These are phyloP conservation scores for Myripristis murdjan DNA, from an alignment of 2,797 vertebrate genomes.

Conservation along the genomic window DNA sequence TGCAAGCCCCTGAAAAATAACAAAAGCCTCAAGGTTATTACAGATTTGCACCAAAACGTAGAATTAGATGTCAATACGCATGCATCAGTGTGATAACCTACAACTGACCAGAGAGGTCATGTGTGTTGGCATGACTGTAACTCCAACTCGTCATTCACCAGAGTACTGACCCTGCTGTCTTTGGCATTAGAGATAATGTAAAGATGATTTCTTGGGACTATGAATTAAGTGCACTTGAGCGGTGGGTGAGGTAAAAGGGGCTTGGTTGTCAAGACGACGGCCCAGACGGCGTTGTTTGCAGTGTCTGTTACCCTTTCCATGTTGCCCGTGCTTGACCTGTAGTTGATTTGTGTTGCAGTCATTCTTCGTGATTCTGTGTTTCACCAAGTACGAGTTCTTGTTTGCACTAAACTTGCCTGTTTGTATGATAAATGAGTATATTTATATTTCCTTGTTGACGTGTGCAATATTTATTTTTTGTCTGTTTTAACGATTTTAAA, in stretches of 20 bases:
- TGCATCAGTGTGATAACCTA: slow-evolving; percentile 68
- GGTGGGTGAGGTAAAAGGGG: slow-evolving; percentile 3
- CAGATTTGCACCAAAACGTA: slow-evolving; percentile 58
- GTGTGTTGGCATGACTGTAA: slow-evolving; percentile 73
- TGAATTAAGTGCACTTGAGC: slow-evolving; percentile 66
- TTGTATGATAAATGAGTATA: slow-evolving; percentile 79
- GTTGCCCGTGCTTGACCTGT: slow-evolving; percentile 74
- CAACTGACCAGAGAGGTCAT: slow-evolving; percentile 61
- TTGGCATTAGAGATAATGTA: slow-evolving; percentile 24
- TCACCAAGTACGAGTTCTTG: slow-evolving; percentile 51
- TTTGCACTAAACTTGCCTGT: slow-evolving; percentile 86
- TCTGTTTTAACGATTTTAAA: slow-evolving; percentile 81
- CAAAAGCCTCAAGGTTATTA: slow-evolving; percentile 44
- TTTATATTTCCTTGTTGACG: slow-evolving; percentile 79
- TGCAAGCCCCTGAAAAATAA: slow-evolving; percentile 24
- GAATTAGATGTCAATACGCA: slow-evolving; percentile 74
- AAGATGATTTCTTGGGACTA: slow-evolving; percentile 27
- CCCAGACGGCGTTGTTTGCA: slow-evolving; percentile 62
- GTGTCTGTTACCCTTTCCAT: slow-evolving; percentile 55
- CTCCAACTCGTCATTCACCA: slow-evolving; percentile 47
- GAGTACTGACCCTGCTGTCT: slow-evolving; percentile 45
- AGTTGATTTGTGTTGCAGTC: slow-evolving; percentile 64
- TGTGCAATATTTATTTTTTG: slow-evolving; percentile 80
- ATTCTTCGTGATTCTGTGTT: slow-evolving; percentile 69
- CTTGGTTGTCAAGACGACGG: slow-evolving; percentile 15